phyloP scores from a whole-genome alignment of 2,888 invertebrate genomes.

The Platynereis dumerilii region DNA sequence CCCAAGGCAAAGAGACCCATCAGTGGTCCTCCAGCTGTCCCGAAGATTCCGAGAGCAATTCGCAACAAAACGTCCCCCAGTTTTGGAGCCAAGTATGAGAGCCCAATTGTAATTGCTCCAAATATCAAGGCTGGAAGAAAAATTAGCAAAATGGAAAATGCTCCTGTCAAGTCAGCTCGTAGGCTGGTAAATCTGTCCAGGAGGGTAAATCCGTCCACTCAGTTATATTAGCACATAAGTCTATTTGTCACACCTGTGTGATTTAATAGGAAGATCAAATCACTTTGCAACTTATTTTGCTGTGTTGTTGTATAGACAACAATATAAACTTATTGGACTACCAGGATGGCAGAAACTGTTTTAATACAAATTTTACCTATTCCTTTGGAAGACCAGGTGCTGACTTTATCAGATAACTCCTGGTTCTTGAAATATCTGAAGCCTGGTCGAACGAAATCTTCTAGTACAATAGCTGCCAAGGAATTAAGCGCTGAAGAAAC shows the following conservation, averaged over 20 bases:
- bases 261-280: too few species aligned
- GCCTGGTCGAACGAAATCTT: conserved; percentile 33
- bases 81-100: conserved; percentile 34
- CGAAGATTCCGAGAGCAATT: conserved; percentile 60
- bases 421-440: background rate
- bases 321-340: too few species aligned
- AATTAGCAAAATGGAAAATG: too few species aligned
- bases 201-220: too few species aligned
- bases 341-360: too few species aligned
- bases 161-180: too few species aligned
- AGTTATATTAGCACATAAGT: too few species aligned
- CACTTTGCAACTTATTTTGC: too few species aligned
- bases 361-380: conserved; percentile 2
- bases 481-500: conserved; percentile 41
- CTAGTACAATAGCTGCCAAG: conserved; percentile 35
- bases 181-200: too few species aligned
- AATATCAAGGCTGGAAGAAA: conserved; percentile 14
- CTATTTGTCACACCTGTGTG: too few species aligned
- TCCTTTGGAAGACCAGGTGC: conserved; percentile 3
- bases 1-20: conserved; percentile 62
- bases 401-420: background rate
- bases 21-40: conserved; percentile 61
- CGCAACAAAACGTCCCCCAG: conserved; percentile 35
- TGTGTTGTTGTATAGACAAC: too few species aligned
- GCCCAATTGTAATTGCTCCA: conserved; percentile 32